Conservation (phyloP, 2,888 invertebrate genomes). For the Thecocarcelia acutangulata region DNA sequence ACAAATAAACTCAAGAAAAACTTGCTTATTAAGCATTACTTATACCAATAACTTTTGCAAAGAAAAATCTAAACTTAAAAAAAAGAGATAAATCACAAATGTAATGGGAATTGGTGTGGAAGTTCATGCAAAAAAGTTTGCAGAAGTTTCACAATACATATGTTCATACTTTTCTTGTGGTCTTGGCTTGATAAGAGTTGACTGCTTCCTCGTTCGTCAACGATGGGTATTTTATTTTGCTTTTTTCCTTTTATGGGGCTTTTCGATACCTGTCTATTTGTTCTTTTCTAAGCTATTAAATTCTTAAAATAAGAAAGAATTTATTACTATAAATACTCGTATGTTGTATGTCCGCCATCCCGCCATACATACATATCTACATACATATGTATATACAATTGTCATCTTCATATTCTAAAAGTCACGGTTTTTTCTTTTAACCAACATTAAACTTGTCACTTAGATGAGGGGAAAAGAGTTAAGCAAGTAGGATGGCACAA, state of each 20-base stretch:
- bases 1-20: no score
- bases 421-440: conserved; percentile 13
- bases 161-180: conserved; percentile 23
- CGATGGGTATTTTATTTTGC: conserved; percentile 12
- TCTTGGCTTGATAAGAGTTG: conserved; percentile 23
- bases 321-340: conserved; percentile 35
- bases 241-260: conserved; percentile 40
- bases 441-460: not conserved
- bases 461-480: not conserved
- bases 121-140: not conserved
- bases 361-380: no score
- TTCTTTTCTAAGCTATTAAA: conserved; percentile 43
- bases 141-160: not conserved
- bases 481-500: conserved; percentile 21
- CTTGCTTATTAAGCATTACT: no score
- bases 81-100: not conserved
- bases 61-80: no score
- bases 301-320: conserved; percentile 56
- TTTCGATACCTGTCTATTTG: conserved; percentile 36
- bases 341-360: not conserved
- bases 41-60: no score
- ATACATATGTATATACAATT: no score
- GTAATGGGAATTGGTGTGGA: conserved; percentile 18
- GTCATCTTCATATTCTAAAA: conserved; percentile 10
- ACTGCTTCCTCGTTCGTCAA: conserved; percentile 20